These are phyloP conservation scores for Paguma larvata DNA, from an alignment of 2,797 vertebrate genomes.

Conservation along the genomic window DNA sequence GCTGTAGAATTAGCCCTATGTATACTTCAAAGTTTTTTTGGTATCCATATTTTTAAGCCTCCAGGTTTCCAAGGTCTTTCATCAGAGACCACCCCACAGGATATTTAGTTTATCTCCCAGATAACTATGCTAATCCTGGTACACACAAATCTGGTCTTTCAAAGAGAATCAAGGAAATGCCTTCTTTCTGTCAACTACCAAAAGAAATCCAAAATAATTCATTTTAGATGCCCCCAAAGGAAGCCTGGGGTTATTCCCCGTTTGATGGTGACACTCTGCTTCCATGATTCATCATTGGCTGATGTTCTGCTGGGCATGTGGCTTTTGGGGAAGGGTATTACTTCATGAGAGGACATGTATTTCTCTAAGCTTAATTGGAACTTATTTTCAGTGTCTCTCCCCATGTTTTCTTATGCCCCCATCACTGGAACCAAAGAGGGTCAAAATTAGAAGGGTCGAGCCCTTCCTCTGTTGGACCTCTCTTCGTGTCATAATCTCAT, in stretches of 20 bases:
- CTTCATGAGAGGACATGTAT: not conserved
- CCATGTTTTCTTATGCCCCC: not conserved
- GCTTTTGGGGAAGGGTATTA: not conserved
- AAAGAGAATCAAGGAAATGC: slow-evolving; percentile 19
- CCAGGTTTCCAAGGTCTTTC: slow-evolving; percentile 11
- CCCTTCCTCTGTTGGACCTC: not conserved
- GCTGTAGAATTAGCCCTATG: not conserved
- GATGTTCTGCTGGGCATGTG: not conserved
- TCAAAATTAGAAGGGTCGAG: not conserved
- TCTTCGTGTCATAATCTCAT: not conserved
- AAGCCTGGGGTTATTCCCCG: not conserved
- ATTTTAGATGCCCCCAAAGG: not conserved
- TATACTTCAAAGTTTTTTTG: slow-evolving; percentile 4
- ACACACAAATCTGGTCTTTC: not conserved
- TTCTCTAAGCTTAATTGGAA: not conserved
- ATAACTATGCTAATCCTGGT: not conserved
- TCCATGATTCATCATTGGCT: not conserved
- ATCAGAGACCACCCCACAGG: not conserved
- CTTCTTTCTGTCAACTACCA: not conserved
- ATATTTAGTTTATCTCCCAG: not conserved
- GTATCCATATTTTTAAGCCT: not conserved
- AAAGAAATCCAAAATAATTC: not conserved
- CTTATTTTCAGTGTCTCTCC: not conserved
- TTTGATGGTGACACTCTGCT: not conserved
- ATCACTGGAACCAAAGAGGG: not conserved